Conservation (phyloP, 2,797 vertebrate species). For the Clarias fuscus region DNA sequence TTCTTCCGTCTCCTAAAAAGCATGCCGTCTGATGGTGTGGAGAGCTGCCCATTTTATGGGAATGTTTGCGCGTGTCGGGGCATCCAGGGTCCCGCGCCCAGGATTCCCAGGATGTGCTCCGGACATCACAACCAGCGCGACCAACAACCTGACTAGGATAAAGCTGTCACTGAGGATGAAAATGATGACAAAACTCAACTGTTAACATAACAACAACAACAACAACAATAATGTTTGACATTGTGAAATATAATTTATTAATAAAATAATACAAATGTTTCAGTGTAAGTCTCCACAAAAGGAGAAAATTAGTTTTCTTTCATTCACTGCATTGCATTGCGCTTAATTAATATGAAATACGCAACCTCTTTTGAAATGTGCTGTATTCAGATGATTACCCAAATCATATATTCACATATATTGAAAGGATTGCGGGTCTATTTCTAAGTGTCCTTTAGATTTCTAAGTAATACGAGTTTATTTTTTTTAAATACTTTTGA, state of each 20-base stretch:
- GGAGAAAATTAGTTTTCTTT: not conserved
- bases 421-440: not conserved
- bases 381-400: not conserved
- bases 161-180: not conserved
- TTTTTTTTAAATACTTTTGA: not conserved
- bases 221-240: not conserved
- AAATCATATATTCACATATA: not conserved
- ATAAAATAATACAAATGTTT: not conserved
- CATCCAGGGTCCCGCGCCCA: not conserved
- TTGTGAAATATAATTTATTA: not conserved
- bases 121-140: not conserved
- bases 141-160: not conserved
- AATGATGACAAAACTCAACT: constrained; percentile 2
- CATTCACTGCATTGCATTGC: not conserved
- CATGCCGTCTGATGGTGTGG: not conserved
- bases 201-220: not conserved
- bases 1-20: not conserved
- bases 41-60: not conserved
- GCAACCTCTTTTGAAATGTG: not conserved
- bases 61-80: not conserved
- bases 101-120: constrained; percentile 1
- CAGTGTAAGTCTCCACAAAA: not conserved
- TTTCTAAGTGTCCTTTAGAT: not conserved
- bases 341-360: not conserved
- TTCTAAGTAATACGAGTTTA: not conserved